phyloP scores from a whole-genome alignment of 2,888 invertebrate species.

The Elegia similella region DNA sequence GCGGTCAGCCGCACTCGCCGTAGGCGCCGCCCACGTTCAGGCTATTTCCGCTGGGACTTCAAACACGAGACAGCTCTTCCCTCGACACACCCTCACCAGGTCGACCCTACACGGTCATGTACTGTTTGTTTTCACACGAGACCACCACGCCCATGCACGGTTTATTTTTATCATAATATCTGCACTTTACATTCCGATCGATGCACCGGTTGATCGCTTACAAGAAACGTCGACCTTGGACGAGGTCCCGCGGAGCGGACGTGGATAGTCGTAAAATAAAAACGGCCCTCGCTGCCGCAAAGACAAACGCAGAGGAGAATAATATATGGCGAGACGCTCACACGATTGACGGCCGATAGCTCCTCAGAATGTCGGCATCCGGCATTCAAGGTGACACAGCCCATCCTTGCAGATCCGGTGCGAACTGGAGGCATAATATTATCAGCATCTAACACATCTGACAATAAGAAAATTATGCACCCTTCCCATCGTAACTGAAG shows the following conservation, averaged over 20 bases:
- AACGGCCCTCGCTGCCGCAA: conserved; percentile 60
- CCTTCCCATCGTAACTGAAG: not conserved
- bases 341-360: conserved; percentile 78
- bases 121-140: conserved; percentile 30
- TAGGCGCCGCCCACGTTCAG: conserved; percentile 71
- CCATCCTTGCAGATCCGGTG: conserved; percentile 74
- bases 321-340: conserved; percentile 70
- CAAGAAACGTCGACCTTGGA: conserved; percentile 65
- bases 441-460: not conserved
- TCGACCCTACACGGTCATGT: conserved; percentile 31
- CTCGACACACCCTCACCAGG: conserved; percentile 38
- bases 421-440: conserved; percentile 32
- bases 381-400: conserved; percentile 77
- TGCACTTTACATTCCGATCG: conserved; percentile 39
- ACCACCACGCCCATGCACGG: conserved; percentile 7
- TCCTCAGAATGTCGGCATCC: conserved; percentile 72
- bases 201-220: conserved; percentile 43
- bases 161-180: conserved; percentile 16
- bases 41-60: conserved; percentile 62
- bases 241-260: conserved; percentile 68
- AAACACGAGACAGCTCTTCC: conserved; percentile 52
- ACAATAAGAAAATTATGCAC: not conserved
- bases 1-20: conserved; percentile 59
- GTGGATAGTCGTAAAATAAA: conserved; percentile 75
- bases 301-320: conserved; percentile 67